phyloP scores from a whole-genome alignment of 2,113 vertebrate genomes.

The Chrysemys picta region DNA sequence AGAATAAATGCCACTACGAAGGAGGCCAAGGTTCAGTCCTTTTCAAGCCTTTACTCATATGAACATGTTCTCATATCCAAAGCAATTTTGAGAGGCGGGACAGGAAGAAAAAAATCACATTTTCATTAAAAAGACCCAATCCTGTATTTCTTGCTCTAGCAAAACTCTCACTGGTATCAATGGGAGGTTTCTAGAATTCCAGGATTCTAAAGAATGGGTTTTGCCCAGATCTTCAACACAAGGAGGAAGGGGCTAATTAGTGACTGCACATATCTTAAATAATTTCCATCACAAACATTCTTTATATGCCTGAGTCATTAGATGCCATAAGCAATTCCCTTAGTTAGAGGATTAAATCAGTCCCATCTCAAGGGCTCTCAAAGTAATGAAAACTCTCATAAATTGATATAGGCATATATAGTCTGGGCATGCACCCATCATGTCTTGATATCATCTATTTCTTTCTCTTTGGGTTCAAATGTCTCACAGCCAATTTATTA shows the following conservation, averaged over 20 bases:
- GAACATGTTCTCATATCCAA: neutral
- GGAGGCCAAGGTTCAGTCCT: neutral
- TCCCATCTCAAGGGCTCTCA: slow-evolving; percentile 25
- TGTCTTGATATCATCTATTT: neutral
- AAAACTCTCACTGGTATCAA: neutral
- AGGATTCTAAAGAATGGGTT: neutral
- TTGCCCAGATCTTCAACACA: neutral
- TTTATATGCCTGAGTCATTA: neutral
- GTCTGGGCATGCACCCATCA: neutral
- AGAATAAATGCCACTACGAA: neutral
- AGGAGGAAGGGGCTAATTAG: neutral
- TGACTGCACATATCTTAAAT: slow-evolving; percentile 2
- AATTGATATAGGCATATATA: slow-evolving; percentile 4
- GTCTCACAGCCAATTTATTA: slow-evolving; percentile 1
- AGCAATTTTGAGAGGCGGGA: neutral
- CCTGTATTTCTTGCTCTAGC: neutral
- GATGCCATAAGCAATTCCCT: neutral
- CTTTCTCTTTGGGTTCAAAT: neutral
- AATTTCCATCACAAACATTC: neutral
- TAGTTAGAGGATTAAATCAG: slow-evolving; percentile 42
- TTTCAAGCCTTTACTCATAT: neutral
- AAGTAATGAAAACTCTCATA: slow-evolving; percentile 5
- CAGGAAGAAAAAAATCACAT: neutral
- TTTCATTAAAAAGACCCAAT: neutral
- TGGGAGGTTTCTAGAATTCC: neutral